Conservation (phyloP, 2,113 vertebrate species). For the Plecturocebus donacophilus region DNA sequence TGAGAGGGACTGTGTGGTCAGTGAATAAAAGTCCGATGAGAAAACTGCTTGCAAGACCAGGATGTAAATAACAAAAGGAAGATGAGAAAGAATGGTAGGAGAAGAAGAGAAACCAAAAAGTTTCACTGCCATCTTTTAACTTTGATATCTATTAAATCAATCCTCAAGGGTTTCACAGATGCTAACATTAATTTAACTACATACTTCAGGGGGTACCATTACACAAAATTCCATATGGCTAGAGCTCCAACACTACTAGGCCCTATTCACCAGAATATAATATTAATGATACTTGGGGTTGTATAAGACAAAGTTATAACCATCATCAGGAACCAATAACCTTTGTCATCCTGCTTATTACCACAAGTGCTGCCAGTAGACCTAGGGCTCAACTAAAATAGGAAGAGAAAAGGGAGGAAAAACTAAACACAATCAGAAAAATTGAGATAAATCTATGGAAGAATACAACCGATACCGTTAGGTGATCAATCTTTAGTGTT, state of each 20-base stretch:
- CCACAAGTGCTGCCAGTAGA: not conserved
- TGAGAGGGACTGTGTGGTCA: not conserved
- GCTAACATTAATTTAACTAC: not conserved
- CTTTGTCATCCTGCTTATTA: not conserved
- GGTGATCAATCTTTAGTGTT: not conserved
- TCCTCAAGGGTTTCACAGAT: not conserved
- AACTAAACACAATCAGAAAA: conserved; percentile 15
- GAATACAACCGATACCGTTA: not conserved
- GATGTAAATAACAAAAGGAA: not conserved
- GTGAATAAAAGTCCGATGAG: not conserved
- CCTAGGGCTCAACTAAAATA: not conserved
- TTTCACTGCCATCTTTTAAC: not conserved
- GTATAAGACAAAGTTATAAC: not conserved
- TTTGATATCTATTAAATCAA: not conserved
- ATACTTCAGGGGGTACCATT: not conserved
- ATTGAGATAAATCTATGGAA: not conserved
- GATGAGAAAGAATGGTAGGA: not conserved
- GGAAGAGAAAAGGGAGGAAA: not conserved
- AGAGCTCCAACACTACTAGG: not conserved
- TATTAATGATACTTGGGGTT: not conserved
- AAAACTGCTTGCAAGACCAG: not conserved
- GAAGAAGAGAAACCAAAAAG: not conserved
- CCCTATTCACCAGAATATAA: not conserved
- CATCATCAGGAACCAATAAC: not conserved
- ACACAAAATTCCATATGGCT: not conserved